phyloP scores from a whole-genome alignment of 2,113 vertebrate species.

The Hymenochirus boettgeri region DNA sequence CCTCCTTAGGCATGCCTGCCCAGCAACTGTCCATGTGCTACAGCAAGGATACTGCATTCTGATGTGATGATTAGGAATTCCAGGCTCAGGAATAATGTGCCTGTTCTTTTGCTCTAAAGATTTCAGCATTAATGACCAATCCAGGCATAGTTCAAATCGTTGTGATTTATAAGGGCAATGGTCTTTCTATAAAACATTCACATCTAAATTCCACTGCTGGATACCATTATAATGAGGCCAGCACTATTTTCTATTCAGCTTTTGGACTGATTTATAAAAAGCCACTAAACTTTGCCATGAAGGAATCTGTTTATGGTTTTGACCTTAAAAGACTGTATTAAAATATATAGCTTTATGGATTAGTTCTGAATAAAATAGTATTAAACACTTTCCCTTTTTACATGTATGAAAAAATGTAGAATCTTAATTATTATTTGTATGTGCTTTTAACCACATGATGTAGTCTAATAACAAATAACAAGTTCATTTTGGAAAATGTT shows the following conservation, averaged over 20 bases:
- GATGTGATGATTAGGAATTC: neutral
- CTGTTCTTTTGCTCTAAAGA: neutral
- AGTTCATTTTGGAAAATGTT: too few species aligned
- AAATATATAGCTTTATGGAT: too few species aligned
- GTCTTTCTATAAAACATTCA: conserved; percentile 11
- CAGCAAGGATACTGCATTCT: neutral
- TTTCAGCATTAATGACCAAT: neutral
- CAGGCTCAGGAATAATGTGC: neutral
- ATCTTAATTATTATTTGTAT: too few species aligned
- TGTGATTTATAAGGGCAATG: conserved; percentile 8
- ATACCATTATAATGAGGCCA: conserved; percentile 1
- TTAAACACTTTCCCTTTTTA: too few species aligned
- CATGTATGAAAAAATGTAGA: too few species aligned
- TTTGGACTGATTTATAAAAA: neutral
- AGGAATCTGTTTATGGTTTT: too few species aligned
- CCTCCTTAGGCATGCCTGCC: fast-evolving
- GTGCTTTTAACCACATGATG: too few species aligned
- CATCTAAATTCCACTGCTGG: conserved; percentile 18
- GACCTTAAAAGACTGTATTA: too few species aligned
- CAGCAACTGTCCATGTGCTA: conserved; percentile 1
- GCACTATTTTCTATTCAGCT: neutral
- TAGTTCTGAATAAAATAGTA: too few species aligned
- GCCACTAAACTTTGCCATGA: too few species aligned
- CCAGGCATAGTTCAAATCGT: neutral
- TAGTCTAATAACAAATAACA: too few species aligned